Evolutionary conservation across 2,888 invertebrate genomes (phyloP).

Genomic region (Zelleria hepariella): DNA sequence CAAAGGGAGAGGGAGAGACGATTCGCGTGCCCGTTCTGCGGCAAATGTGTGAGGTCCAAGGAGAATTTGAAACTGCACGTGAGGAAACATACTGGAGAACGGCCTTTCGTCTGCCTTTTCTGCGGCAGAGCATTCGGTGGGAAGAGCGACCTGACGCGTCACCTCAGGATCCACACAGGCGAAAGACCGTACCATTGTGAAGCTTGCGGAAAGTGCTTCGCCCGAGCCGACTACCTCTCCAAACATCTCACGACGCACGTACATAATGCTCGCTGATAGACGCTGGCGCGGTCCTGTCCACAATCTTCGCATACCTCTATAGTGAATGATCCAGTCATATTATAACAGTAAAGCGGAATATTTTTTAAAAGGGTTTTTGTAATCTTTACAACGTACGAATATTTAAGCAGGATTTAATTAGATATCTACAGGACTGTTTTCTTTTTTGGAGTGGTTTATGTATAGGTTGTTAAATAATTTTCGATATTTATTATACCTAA

Average conservation of each 20-base stretch:
- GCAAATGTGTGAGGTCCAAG: conserved; percentile 90
- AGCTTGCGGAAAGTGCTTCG: conserved; percentile 93
- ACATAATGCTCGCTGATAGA: conserved; percentile 79
- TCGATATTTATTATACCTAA: conserved; percentile 43
- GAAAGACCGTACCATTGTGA: conserved; percentile 93
- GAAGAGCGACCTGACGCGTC: conserved; percentile 88
- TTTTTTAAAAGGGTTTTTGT: conserved; percentile 68
- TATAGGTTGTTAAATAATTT: conserved; percentile 57
- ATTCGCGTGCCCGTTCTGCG: conserved; percentile 91
- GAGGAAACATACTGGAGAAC: conserved; percentile 87
- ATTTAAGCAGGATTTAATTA: conserved; percentile 60
- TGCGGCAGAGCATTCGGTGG: conserved; percentile 92
- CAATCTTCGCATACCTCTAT: conserved; percentile 33
- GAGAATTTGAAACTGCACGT: conserved; percentile 91
- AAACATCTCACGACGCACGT: conserved; percentile 94
- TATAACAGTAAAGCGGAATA: conserved; percentile 60
- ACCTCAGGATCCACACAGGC: conserved; percentile 89
- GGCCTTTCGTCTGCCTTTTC: conserved; percentile 92
- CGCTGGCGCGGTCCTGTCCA: conserved; percentile 19
- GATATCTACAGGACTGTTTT: conserved; percentile 55
- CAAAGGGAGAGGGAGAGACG: conserved; percentile 78
- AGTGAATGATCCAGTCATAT: conserved; percentile 47
- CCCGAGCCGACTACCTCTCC: conserved; percentile 90
- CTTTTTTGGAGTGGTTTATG: conserved; percentile 56
- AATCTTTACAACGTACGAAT: conserved; percentile 49